Evolutionary conservation across 2,888 invertebrate species (phyloP), one percentile per base, ranked within the genome.

Genomic region (Drosophila conformis): DNA sequence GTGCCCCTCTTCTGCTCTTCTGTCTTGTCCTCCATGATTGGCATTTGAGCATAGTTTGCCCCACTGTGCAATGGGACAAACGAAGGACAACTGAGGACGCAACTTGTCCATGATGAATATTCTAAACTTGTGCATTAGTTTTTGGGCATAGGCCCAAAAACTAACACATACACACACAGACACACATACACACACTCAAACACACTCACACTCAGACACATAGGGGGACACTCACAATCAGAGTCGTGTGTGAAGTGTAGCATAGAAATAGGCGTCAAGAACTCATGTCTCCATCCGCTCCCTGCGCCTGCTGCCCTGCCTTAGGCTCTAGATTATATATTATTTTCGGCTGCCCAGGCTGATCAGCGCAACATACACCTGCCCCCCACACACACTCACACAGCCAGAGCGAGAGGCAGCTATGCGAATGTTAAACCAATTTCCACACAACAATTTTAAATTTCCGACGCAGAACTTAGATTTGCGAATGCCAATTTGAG

Each of bases 361-460:
- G 78, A 78, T 78, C 81, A 68, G 69, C 60, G 66, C 70, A 66
- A 63, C 76, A 73, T 58, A 73, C 82, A 82, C 80, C 87, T 82
- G 85, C 70, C 75, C 42, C 64, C 1, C 25, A 27, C 27, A 27
- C 62, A 33, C 2, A 15, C 33, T 4, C 1, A 15, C 53, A 18
- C n/a, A 21, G 69, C 21, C 49, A 11, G 51, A 38, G 49, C 6
- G 64, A 25, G 48, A 33, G 56, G 11, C 58, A 42, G 64, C 56
- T 49, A 46, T 49, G 49, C 62, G 59, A 82, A 73, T 72, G 80
- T 71, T 83, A 85, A 86, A 87, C 86, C 85, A 87, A 86, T 86
- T 85, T 85, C 87, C 77, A 76, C 84, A 83, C 73, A 75, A 69
- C 74, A 77, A 87, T 85, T 87, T 88, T 88, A 87, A 87, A 87